These are phyloP conservation scores for Mamestra configurata DNA, from an alignment of 1,140 invertebrate genomes.

Conservation along the genomic window DNA sequence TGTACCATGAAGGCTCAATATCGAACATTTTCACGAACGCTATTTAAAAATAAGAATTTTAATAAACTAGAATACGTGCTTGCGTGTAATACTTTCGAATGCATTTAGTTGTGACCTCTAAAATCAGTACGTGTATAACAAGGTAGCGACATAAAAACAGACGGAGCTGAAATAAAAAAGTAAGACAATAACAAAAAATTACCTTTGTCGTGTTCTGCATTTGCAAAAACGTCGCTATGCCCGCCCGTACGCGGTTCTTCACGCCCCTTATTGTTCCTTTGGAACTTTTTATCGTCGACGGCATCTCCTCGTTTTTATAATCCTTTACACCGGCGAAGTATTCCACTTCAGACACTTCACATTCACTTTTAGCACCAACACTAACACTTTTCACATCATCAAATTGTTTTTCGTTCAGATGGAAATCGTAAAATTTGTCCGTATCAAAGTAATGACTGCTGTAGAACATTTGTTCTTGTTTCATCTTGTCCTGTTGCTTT, in stretches of 20 bases:
- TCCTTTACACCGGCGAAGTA: slow-evolving; percentile 95
- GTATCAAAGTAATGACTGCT: slow-evolving; percentile 90
- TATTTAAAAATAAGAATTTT: slow-evolving; percentile 64
- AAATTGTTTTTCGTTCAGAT: slow-evolving; percentile 92
- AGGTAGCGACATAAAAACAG: slow-evolving; percentile 59
- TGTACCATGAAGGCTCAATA: slow-evolving; percentile 65
- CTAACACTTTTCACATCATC: slow-evolving; percentile 87
- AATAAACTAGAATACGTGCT: slow-evolving; percentile 68
- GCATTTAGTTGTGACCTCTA: slow-evolving; percentile 76
- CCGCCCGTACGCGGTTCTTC: slow-evolving; percentile 97
- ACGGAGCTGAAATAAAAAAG: slow-evolving; percentile 37
- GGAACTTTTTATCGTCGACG: slow-evolving; percentile 94
- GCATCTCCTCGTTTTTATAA: slow-evolving; percentile 90
- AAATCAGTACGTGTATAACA: slow-evolving; percentile 76
- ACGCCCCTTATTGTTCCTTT: slow-evolving; percentile 97
- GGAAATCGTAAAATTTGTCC: slow-evolving; percentile 94
- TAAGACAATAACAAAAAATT: slow-evolving; percentile 57
- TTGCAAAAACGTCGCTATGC: slow-evolving; percentile 97
- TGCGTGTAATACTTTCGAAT: slow-evolving; percentile 76
- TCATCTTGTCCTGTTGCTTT: slow-evolving; percentile 87
- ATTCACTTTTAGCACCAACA: slow-evolving; percentile 79
- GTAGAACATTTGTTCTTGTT: slow-evolving; percentile 86
- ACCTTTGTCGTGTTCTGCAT: slow-evolving; percentile 91
- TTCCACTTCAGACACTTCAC: slow-evolving; percentile 89
- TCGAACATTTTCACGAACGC: slow-evolving; percentile 50